Evolutionary conservation across 2,113 vertebrate species (phyloP), one percentile per base, ranked within the genome.

Genomic region (Anas platyrhynchos): DNA sequence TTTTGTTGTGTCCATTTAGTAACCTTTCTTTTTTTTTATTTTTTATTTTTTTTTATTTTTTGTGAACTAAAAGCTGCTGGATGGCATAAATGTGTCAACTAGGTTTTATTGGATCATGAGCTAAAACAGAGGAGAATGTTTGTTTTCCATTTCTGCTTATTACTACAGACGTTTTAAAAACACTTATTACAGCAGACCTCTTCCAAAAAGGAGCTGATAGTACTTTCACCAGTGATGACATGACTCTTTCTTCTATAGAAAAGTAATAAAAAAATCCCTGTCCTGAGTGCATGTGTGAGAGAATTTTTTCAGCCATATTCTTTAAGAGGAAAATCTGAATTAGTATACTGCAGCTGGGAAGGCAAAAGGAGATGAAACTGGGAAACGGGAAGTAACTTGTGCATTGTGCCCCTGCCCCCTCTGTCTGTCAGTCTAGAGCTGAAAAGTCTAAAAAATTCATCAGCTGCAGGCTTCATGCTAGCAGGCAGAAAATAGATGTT

Each of bases 401-500:
- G 10, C 22, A 38, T 66, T 58, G 21, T 78, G 16, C 16, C 18
- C 3, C 26, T 78, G 32, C 5, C 7, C 9, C 52, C 23, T 88
- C 52, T 32, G 56, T 86, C 76, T 86, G 83, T 81, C 48, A 46
- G 21, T 52, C 61, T 78, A 68, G 54, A 83, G 38, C 46, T 59
- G n/a, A 80, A 71, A 56, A 86, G 31, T 29, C 12, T 48, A 63
- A 91, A 97, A 94, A 89, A 78, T 29, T 84, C 8, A 74, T 71
- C 85, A 80, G 6, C 54, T 87, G 46, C 89, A 87, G 59, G 46
- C 56, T 63, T 91, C 52, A 36, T 65, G 61, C 43, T 76, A 75
- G 68, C 38, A 94, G 52, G 44, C 62, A 93, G 56, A 95, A 95
- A 96, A 94, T 11, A 90, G 76, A 86, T 66, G 16, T 81, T 72